These are phyloP conservation scores for Seira ritae DNA, from an alignment of 2,888 invertebrate genomes.

Conservation along the genomic window DNA sequence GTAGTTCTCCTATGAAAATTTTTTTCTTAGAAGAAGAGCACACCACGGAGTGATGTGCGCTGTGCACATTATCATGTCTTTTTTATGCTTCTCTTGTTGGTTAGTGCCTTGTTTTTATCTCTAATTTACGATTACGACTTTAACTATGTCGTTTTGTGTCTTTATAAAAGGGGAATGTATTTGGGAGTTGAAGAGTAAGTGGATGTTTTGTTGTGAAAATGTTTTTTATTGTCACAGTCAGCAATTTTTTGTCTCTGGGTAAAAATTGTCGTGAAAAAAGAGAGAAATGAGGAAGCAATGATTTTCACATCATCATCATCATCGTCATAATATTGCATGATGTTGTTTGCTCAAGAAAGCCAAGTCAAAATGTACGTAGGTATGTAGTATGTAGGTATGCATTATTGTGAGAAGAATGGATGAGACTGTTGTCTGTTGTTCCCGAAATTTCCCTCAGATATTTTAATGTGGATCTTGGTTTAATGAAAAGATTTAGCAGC, in stretches of 20 bases:
- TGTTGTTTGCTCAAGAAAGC: not conserved
- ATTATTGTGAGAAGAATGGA: not conserved
- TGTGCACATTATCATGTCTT: slow-evolving; percentile 35
- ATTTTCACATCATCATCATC: slow-evolving; percentile 26
- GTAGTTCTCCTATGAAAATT: not conserved
- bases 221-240: slow-evolving; percentile 56
- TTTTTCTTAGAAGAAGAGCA: no score
- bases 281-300: slow-evolving; percentile 36
- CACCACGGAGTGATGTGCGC: no score
- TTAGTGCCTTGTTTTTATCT: slow-evolving; percentile 65
- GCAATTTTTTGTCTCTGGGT: slow-evolving; percentile 21
- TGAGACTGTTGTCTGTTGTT: not conserved
- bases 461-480: slow-evolving; percentile 4
- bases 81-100: slow-evolving; percentile 49
- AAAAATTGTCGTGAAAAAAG: slow-evolving; percentile 10
- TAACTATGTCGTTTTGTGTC: slow-evolving; percentile 71
- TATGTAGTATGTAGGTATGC: no score
- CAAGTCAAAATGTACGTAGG: no score
- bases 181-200: slow-evolving; percentile 53
- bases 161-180: slow-evolving; percentile 59
- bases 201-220: slow-evolving; percentile 57
- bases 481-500: slow-evolving; percentile 55
- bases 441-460: not conserved
- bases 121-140: slow-evolving; percentile 71
- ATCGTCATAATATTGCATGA: no score